Conservation (phyloP, 2,113 vertebrate species). For the Melospiza georgiana region DNA sequence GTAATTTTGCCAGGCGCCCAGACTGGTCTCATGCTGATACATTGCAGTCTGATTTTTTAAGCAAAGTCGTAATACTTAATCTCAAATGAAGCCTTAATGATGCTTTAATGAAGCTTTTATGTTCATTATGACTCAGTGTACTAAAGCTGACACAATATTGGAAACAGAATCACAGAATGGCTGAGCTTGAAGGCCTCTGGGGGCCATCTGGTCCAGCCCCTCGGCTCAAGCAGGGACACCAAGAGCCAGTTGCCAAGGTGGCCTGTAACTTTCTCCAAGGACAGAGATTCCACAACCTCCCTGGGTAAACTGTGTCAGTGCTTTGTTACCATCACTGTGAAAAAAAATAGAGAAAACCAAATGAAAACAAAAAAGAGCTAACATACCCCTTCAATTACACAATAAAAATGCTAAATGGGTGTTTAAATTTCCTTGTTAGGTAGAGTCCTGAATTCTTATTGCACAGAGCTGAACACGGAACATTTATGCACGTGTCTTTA, state of each 20-base stretch:
- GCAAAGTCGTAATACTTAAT: background rate
- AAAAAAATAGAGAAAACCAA: background rate
- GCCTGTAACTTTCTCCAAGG: background rate
- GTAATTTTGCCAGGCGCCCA: background rate
- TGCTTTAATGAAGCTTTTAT: background rate
- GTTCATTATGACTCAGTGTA: background rate
- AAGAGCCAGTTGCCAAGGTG: background rate
- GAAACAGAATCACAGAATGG: accelerated
- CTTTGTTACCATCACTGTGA: background rate
- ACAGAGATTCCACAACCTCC: background rate
- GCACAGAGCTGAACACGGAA: background rate
- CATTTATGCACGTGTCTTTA: background rate
- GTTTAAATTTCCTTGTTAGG: background rate
- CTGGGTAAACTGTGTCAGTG: background rate
- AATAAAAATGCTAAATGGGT: background rate
- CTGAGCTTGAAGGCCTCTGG: background rate
- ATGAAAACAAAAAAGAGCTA: background rate
- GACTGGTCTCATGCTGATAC: background rate
- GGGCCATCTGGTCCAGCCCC: no score
- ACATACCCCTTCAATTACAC: accelerated
- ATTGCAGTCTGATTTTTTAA: background rate
- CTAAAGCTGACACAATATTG: background rate
- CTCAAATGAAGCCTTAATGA: background rate
- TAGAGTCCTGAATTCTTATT: background rate
- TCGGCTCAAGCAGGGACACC: background rate